Base-by-base conservation (phyloP, 92 coral and sea anemone species). In the Plumapathes pennacea region DNA sequence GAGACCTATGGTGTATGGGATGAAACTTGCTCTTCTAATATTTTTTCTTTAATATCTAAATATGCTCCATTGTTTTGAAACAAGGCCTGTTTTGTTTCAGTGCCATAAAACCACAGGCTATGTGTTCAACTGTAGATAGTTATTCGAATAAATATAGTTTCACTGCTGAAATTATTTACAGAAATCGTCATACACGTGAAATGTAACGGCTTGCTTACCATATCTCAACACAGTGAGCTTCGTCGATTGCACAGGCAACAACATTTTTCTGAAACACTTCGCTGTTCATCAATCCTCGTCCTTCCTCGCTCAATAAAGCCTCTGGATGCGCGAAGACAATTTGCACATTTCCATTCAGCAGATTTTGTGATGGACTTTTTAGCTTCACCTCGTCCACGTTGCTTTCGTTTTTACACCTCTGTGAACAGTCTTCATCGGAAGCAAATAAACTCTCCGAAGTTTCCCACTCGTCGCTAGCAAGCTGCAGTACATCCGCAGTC, bases 151-250 rank as follows among this genome's bases (percentile, higher is more conserved):
- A n/a, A n/a, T n/a, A n/a, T n/a, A n/a, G n/a, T n/a, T n/a, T n/a
- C n/a, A n/a, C n/a, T n/a, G n/a, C n/a, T n/a, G n/a, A n/a, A n/a
- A n/a, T n/a, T n/a, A n/a, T n/a, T n/a, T n/a, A n/a, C n/a, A n/a
- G n/a, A n/a, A n/a, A n/a, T n/a, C n/a, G n/a, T n/a, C n/a, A n/a
- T n/a, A n/a, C n/a, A n/a, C n/a, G n/a, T n/a, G n/a, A n/a, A n/a
- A n/a, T n/a, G n/a, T n/a, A n/a, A n/a, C n/a, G n/a, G n/a, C n/a
- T n/a, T n/a, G n/a, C 57, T 33, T 82, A 77, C 85, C 90, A 83
- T 54, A 83, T 55, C 48, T 77, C 71, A 38, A 83, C 90, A 60
- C 85, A 84, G 71, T 84, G 81, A 32, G 90, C 90, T 60, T 84
- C 90, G 47, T 84, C 85, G 39, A 84, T 52, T 25, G 77, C 73